These are phyloP conservation scores for Phaethornis superciliosus DNA, from an alignment of 2,113 vertebrate genomes.

Conservation along the genomic window DNA sequence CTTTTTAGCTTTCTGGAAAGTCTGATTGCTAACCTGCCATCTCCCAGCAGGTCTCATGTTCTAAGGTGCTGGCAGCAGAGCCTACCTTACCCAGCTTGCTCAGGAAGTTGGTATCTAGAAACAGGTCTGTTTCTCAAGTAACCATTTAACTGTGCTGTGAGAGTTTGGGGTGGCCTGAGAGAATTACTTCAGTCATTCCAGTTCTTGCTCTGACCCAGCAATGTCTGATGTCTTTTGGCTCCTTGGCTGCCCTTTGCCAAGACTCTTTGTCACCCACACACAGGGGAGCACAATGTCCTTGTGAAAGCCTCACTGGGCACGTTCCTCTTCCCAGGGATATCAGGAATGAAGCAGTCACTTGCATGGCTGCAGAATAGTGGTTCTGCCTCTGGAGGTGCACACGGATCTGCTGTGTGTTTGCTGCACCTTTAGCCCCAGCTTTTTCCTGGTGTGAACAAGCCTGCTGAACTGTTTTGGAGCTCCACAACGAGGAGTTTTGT, in stretches of 20 bases:
- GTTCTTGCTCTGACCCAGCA: background rate
- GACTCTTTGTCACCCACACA: background rate
- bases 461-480: background rate
- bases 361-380: background rate
- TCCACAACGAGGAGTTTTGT: background rate
- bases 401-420: accelerated
- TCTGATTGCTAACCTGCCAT: background rate
- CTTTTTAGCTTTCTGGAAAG: background rate
- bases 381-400: background rate
- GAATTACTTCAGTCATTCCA: background rate
- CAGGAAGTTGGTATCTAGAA: background rate
- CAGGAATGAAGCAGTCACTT: background rate
- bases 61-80: background rate
- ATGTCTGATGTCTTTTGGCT: background rate
- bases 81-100: background rate
- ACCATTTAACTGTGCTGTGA: background rate
- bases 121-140: background rate
- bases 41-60: background rate
- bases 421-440: accelerated
- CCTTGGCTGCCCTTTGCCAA: background rate
- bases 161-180: background rate
- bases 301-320: background rate
- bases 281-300: background rate
- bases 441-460: background rate
- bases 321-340: background rate